Base-by-base conservation (phyloP, 2,797 vertebrate species). In the Semaprochilodus insignis region DNA sequence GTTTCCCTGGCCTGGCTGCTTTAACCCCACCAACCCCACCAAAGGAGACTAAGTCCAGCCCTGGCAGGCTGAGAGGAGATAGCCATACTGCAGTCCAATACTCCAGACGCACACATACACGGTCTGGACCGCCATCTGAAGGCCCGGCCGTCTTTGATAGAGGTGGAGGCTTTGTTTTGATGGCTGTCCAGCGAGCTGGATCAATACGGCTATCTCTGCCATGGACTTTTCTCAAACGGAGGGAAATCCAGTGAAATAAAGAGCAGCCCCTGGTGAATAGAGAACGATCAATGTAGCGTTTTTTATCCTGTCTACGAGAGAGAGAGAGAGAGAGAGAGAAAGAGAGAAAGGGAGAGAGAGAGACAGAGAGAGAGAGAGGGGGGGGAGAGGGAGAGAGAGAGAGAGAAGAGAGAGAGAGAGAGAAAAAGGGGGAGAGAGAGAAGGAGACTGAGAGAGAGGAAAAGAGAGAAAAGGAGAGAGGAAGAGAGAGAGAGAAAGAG, bases 81-180 rank as follows among this genome's bases (percentile, higher is more conserved):
- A 80, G 81, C 60, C 82, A 54, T 74, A 76, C 6, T 67, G 80
- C 80, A 51, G 69, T 74, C 66, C 11, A 52, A 66, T 27, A 54
- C 60, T 51, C 59, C 80, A 44, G 80, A 77, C 73, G 25, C 80
- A 27, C 60, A 62, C 23, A 74, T 13, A 63, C 78, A 81, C n/a
- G 74, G 67, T 19, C 78, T 85, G 90, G 85, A 84, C 70, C 17
- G 55, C 75, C 82, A 85, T 86, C 86, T 87, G 85, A 86, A 81
- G 75, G 48, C 40, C 69, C 60, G 72, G 83, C 82, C 81, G 83
- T 44, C 74, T 81, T 63, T 80, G 80, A 76, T 81, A 65, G 81
- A 87, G 86, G 78, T 83, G 80, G 59, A 86, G 54, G 60, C 69
- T 85, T 83, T 83, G 73, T 87, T 88, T 85, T 88, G 84, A 89